Evolutionary conservation across 2,888 invertebrate genomes (phyloP).

Genomic region (Xanthorhoe spadicearia): DNA sequence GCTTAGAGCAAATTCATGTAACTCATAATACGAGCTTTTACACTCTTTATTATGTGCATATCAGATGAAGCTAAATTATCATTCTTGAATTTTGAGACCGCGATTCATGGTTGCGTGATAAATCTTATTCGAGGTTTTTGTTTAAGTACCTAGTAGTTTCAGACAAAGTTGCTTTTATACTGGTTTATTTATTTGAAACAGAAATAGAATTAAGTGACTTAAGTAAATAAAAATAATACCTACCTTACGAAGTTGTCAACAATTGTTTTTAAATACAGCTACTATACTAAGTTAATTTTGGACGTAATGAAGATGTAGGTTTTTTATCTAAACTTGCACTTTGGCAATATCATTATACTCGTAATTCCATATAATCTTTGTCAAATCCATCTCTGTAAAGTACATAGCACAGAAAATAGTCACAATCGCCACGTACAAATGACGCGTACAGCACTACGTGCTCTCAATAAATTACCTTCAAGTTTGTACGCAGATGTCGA

Average conservation of each 20-base stretch:
- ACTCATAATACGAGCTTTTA: conserved; percentile 22
- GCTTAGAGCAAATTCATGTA: conserved; percentile 21
- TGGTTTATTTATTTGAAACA: no score
- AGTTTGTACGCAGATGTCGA: conserved; percentile 41
- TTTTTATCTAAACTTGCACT: no score
- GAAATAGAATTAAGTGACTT: no score
- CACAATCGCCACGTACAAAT: conserved; percentile 50
- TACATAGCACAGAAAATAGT: conserved; percentile 49
- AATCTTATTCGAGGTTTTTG: neutral
- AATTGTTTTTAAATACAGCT: no score
- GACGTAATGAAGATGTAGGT: no score
- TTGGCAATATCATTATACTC: no score
- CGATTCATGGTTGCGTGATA: neutral
- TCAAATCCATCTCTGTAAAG: conserved; percentile 30
- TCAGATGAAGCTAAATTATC: conserved; percentile 19
- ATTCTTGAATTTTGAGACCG: conserved; percentile 8
- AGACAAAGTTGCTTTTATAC: no score
- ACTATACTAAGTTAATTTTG: no score
- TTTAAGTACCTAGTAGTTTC: no score
- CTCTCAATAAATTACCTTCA: conserved; percentile 53
- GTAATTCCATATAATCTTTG: neutral
- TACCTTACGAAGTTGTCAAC: no score
- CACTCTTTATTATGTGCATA: conserved; percentile 28
- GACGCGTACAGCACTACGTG: conserved; percentile 45
- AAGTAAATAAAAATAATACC: no score